phyloP scores from a whole-genome alignment of 2,113 vertebrate genomes.

The Scomber colias region DNA sequence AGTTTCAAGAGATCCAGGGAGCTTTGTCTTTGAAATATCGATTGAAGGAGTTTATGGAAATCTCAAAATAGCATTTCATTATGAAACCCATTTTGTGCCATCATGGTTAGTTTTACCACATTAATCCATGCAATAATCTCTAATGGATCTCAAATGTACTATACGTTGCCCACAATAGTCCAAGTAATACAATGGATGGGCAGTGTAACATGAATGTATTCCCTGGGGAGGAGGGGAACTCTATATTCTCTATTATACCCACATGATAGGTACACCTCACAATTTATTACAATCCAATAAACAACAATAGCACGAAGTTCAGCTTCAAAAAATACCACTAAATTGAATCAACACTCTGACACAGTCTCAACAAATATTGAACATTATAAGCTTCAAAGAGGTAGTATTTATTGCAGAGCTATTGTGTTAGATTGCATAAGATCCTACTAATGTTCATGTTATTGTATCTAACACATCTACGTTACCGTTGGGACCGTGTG shows the following conservation, averaged over 20 bases:
- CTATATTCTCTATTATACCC: no score
- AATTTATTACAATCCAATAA: slow-evolving; percentile 37
- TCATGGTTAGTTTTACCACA: slow-evolving; percentile 11
- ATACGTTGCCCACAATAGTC: not conserved
- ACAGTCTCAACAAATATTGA: slow-evolving; percentile 31
- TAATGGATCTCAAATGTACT: not conserved
- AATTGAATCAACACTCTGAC: slow-evolving; percentile 32
- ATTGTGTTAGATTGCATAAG: slow-evolving; percentile 27
- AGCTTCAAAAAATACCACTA: slow-evolving; percentile 20
- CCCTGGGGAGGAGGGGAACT: not conserved
- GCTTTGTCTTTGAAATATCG: slow-evolving; percentile 13
- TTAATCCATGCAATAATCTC: slow-evolving; percentile 5
- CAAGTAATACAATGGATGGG: not conserved
- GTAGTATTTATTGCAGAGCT: slow-evolving; percentile 25
- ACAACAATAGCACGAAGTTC: slow-evolving; percentile 12
- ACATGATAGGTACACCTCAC: not conserved
- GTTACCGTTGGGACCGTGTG: not conserved
- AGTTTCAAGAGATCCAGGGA: not conserved
- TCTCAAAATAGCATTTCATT: slow-evolving; percentile 13
- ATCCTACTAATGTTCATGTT: slow-evolving; percentile 4
- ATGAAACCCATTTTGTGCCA: slow-evolving; percentile 22
- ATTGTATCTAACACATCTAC: not conserved
- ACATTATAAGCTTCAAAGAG: slow-evolving; percentile 18
- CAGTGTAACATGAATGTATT: not conserved
- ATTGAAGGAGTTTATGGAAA: slow-evolving; percentile 20